Evolutionary conservation across 2,113 vertebrate species (phyloP), one percentile per base, ranked within the genome.

Genomic region (Noturus placidus): DNA sequence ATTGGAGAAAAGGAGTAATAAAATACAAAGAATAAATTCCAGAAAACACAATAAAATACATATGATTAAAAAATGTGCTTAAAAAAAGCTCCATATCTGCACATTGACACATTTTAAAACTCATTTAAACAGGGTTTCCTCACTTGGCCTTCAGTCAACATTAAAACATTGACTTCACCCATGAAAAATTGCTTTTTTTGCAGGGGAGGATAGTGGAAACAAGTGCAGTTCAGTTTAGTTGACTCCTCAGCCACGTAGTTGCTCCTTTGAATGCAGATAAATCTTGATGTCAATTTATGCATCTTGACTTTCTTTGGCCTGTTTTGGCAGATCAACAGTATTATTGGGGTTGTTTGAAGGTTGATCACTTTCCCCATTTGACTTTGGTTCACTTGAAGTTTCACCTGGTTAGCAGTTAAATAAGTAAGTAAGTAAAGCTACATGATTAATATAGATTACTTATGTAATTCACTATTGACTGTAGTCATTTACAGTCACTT

Each of bases 331-430:
- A 61, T 8, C 1, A 22, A 25, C 20, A 61, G 6, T 1, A 25
- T 27, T 2, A 10, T 13, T n/a, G 27, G 0, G 9, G 27, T n/a
- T 10, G 25, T 3, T n/a, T 54, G 1, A 15, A 2, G 52, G 11
- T 54, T 15, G 14, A 15, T 54, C 46, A 50, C 46, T 0, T 50
- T 50, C 46, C 46, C 1, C 52, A 54, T 54, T 54, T 54, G 11
- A 13, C 52, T 3, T 54, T 54, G 52, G 52, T 54, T 15, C 52
- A 15, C 14, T 54, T 54, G 11, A 0, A 54, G 11, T 54, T 54
- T 0, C 52, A 15, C 14, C 52, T 54, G 52, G 52, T 54, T 65
- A 27, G 63, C 13, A 61, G 22, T 22, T 67, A n/a, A 67, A n/a
- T 30, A 61, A 61, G 59, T 59, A 59, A 59, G 57, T 59, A 59